Conservation (phyloP, 2,888 invertebrate genomes). For the Drosophila ezoana region DNA sequence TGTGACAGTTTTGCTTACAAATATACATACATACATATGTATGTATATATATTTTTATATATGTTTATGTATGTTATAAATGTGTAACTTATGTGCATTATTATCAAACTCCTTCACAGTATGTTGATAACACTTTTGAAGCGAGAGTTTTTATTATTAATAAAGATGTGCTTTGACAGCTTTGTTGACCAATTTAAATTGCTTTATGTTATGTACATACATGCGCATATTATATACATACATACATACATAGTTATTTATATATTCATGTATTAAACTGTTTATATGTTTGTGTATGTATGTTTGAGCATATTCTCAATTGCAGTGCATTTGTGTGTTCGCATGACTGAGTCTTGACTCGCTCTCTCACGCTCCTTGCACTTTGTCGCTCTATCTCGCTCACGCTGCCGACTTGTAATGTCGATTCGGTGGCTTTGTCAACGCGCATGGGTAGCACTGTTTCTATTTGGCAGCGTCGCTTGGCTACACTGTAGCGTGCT, state of each 20-base stretch:
- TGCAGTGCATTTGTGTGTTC: constrained; percentile 44
- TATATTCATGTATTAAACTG: neutral
- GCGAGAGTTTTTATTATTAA: neutral
- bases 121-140: neutral
- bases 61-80: no score
- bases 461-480: constrained; percentile 37
- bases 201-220: neutral
- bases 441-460: constrained; percentile 61
- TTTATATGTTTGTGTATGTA: neutral
- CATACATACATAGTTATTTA: neutral
- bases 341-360: constrained; percentile 6
- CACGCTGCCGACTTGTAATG: constrained; percentile 12
- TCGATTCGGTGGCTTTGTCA: constrained; percentile 48
- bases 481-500: constrained; percentile 41
- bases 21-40: neutral
- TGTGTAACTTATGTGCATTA: neutral
- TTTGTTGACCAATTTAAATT: neutral
- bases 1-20: neutral
- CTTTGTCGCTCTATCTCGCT: constrained; percentile 19
- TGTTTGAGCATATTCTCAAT: constrained; percentile 5
- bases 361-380: constrained; percentile 17
- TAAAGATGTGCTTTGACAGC: neutral
- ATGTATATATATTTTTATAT: no score
- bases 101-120: neutral
- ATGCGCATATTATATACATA: no score